phyloP scores from a whole-genome alignment of 2,797 vertebrate species.

The Oreochromis grahami region DNA sequence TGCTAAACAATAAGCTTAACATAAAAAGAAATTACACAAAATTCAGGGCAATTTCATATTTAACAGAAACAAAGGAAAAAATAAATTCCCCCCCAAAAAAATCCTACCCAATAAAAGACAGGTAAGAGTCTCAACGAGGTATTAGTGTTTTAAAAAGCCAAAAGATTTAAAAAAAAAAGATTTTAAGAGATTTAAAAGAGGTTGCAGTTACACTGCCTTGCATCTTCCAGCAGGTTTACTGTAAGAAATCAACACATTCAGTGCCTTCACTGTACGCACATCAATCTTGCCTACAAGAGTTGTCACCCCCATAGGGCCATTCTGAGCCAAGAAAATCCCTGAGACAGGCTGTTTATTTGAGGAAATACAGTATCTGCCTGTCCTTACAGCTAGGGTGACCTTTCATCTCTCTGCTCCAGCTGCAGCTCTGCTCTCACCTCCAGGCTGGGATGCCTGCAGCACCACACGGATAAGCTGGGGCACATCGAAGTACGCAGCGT shows the following conservation, averaged over 20 bases:
- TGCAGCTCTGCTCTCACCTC: constrained; percentile 77
- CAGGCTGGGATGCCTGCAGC: constrained; percentile 86
- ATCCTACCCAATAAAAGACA: not conserved
- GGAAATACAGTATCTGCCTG: constrained; percentile 4
- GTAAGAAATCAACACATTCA: not conserved
- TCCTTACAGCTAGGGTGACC: not conserved
- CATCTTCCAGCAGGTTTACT: not conserved
- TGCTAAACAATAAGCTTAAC: not conserved
- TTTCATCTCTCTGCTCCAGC: not conserved
- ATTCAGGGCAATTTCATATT: not conserved
- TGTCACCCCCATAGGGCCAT: not conserved
- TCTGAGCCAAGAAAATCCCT: not conserved
- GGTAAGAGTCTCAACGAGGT: not conserved
- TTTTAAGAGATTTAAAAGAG: not conserved
- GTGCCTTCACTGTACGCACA: not conserved
- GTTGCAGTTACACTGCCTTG: accelerated
- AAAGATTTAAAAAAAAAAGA: not conserved
- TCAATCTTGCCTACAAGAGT: not conserved
- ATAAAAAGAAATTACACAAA: not conserved
- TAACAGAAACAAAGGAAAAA: not conserved
- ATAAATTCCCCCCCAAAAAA: too few species aligned
- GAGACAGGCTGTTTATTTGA: not conserved
- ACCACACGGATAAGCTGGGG: constrained; percentile 89
- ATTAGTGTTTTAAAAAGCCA: not conserved
- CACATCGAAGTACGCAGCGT: constrained; percentile 97